Evolutionary conservation across 2,888 invertebrate species (phyloP).

Genomic region (Eupsilia transversa): DNA sequence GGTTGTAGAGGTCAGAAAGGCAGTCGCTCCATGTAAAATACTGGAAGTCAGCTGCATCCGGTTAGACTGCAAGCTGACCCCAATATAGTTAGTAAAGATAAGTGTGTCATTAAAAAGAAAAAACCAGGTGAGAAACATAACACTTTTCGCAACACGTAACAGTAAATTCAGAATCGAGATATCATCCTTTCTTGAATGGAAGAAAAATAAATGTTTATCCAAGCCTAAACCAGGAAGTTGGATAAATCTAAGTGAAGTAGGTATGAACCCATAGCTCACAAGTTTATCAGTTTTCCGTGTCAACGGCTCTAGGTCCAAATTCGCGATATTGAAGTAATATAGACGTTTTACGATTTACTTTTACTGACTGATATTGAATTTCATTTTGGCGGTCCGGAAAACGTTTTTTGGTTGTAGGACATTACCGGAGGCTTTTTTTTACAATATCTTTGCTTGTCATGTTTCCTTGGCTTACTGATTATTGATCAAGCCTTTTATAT

Average conservation of each 20-base stretch:
- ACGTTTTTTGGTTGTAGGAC: conserved; percentile 9
- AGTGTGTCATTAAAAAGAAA: conserved; percentile 8
- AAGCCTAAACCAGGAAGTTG: conserved; percentile 30
- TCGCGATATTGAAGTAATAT: conserved; percentile 58
- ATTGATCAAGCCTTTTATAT: no score
- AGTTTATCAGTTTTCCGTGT: conserved; percentile 64
- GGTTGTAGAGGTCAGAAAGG: no score
- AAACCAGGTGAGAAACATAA: neutral
- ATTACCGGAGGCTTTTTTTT: conserved; percentile 1
- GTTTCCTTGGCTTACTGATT: neutral
- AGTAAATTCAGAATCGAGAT: conserved; percentile 1
- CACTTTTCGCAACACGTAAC: neutral
- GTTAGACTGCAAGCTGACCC: no score
- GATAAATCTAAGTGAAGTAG: conserved; percentile 42
- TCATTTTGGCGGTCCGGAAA: conserved; percentile 28
- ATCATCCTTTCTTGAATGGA: conserved; percentile 20
- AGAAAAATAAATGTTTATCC: conserved; percentile 52
- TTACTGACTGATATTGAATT: conserved; percentile 55
- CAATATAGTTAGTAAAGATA: no score
- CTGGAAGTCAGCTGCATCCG: no score
- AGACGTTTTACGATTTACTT: conserved; percentile 54
- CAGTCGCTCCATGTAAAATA: no score
- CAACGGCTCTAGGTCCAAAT: conserved; percentile 59
- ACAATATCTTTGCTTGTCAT: conserved; percentile 14
- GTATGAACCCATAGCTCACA: conserved; percentile 40